These are phyloP conservation scores for Eudemis profundana DNA, from an alignment of 2,888 invertebrate genomes.

Conservation along the genomic window DNA sequence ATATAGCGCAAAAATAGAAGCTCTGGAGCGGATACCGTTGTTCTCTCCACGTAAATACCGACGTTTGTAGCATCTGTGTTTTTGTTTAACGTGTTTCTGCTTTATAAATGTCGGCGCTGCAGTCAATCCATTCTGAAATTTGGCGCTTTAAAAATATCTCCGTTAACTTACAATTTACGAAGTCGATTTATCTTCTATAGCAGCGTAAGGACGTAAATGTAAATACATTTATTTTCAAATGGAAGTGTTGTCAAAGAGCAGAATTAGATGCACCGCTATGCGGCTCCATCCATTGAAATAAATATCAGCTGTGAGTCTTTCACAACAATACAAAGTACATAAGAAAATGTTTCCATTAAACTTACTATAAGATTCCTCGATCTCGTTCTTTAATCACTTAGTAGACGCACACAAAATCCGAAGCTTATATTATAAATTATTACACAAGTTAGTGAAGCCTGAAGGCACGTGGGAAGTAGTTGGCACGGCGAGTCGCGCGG, in stretches of 20 bases:
- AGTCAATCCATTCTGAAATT: slow-evolving; percentile 65
- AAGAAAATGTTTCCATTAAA: neutral
- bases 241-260: neutral
- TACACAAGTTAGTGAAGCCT: neutral
- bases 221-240: slow-evolving; percentile 9
- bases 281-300: neutral
- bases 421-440: slow-evolving; percentile 9
- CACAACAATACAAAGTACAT: neutral
- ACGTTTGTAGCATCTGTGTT: slow-evolving; percentile 69
- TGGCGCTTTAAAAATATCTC: slow-evolving; percentile 68
- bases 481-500: slow-evolving; percentile 29
- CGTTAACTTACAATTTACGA: slow-evolving; percentile 56
- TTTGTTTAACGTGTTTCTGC: slow-evolving; percentile 68
- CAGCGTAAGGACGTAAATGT: slow-evolving; percentile 30
- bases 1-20: slow-evolving; percentile 82
- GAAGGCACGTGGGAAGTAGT: neutral
- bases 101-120: slow-evolving; percentile 68
- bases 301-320: neutral
- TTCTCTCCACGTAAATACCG: slow-evolving; percentile 75
- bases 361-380: slow-evolving; percentile 25
- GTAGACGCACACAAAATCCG: slow-evolving; percentile 33
- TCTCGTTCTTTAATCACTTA: slow-evolving; percentile 24
- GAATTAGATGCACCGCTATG: neutral
- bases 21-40: slow-evolving; percentile 68
- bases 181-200: slow-evolving; percentile 52